Percentiles rank a stretch among this genome's conserved stretches.
Conservation (phyloP, 2,797 vertebrate species). For the Hippoglossus hippoglossus region DNA sequence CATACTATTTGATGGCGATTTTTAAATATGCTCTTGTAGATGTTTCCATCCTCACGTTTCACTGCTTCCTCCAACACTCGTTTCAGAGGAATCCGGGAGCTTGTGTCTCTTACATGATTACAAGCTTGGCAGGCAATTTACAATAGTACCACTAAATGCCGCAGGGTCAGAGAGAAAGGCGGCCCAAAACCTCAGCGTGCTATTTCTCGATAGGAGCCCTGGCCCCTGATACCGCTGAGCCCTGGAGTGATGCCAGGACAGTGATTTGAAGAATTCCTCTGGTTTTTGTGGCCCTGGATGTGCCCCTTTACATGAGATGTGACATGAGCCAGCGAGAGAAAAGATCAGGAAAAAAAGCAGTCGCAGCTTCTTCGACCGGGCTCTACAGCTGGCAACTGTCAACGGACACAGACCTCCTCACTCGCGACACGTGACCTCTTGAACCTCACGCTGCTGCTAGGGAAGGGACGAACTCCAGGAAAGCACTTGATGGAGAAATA, state of each 20-base stretch:
- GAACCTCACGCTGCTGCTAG: slow-evolving; percentile 42
- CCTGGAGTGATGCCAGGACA: slow-evolving; percentile 75
- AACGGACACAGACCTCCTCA: slow-evolving; percentile 37
- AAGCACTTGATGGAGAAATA: slow-evolving; percentile 13
- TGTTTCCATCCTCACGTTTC: slow-evolving; percentile 1
- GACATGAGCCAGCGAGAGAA: slow-evolving; percentile 53
- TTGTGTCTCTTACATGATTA: slow-evolving; percentile 56
- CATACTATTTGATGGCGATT: no score
- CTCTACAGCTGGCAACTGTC: slow-evolving; percentile 62
- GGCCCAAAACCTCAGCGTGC: slow-evolving; percentile 73
- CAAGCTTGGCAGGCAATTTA: slow-evolving; percentile 61
- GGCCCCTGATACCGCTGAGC: slow-evolving; percentile 61
- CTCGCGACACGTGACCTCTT: slow-evolving; percentile 47
- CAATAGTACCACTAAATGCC: slow-evolving; percentile 55
- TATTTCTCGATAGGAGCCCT: slow-evolving; percentile 71
- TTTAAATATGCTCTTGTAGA: not conserved
- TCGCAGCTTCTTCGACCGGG: slow-evolving; percentile 43
- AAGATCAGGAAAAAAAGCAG: slow-evolving; percentile 56
- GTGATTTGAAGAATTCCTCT: slow-evolving; percentile 80
- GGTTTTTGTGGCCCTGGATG: slow-evolving; percentile 60
- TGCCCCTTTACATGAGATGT: slow-evolving; percentile 64
- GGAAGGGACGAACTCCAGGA: slow-evolving; percentile 18
- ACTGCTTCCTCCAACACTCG: slow-evolving; percentile 18
- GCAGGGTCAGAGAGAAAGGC: slow-evolving; percentile 59
- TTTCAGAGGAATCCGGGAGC: slow-evolving; percentile 20